Percentiles rank a stretch among this genome's conserved stretches.
phyloP scores from a whole-genome alignment of 2,797 vertebrate genomes.

The Rhadinocentrus ornatus region DNA sequence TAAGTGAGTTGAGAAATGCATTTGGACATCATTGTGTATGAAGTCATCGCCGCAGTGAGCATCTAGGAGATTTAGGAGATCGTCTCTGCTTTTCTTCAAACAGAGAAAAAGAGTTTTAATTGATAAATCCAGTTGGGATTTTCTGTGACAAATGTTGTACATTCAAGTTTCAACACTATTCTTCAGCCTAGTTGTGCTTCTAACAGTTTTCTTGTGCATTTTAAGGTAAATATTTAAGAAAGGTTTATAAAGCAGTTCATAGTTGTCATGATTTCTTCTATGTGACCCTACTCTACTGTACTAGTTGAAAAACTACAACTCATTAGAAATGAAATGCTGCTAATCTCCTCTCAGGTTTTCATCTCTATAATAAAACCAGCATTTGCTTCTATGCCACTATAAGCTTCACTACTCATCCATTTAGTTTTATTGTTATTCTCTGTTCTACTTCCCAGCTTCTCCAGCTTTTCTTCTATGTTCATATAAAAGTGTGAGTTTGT shows the following conservation, averaged over 20 bases:
- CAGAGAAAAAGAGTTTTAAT: not conserved
- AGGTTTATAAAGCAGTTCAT: slow-evolving; percentile 31
- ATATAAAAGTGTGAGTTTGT: slow-evolving; percentile 23
- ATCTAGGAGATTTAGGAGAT: slow-evolving; percentile 28
- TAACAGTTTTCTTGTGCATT: not conserved
- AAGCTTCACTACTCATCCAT: slow-evolving; percentile 1
- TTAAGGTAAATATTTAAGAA: not conserved
- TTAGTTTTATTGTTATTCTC: slow-evolving; percentile 4
- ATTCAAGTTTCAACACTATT: not conserved
- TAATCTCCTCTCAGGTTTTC: not conserved
- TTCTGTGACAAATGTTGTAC: not conserved
- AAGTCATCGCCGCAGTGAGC: slow-evolving; percentile 39
- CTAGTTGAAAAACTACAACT: not conserved
- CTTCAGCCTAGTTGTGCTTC: not conserved
- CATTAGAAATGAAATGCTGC: not conserved
- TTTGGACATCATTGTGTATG: slow-evolving; percentile 42
- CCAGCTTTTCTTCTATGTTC: slow-evolving; percentile 14
- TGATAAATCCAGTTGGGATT: not conserved
- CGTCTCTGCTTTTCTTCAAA: slow-evolving; percentile 10
- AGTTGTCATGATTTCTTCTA: slow-evolving; percentile 31
- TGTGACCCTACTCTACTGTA: not conserved
- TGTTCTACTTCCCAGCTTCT: not conserved
- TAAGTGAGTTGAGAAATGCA: slow-evolving; percentile 31
- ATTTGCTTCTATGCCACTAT: slow-evolving; percentile 14
- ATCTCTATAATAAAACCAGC: not conserved